Evolutionary conservation across 2,888 invertebrate genomes (phyloP), one percentile per base, ranked within the genome.

Genomic region (Sinelater perroti): DNA sequence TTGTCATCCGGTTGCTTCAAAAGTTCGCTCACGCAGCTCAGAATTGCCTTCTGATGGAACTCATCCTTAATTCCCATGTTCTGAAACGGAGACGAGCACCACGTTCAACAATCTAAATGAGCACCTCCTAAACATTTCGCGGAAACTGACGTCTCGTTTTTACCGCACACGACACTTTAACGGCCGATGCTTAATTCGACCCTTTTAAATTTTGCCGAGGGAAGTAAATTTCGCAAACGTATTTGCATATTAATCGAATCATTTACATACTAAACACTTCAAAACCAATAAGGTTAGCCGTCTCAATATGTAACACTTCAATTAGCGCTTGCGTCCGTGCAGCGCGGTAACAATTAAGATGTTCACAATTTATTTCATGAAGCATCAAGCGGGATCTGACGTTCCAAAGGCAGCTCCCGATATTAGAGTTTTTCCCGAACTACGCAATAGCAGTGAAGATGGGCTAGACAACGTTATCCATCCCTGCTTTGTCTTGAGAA

Each of bases 61-160:
- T 87, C 86, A 78, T 89, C 88, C 72, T 86, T 85, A 69, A 90
- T 87, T 63, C 89, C 89, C 86, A 89, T 86, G 72, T 83, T 85
- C 89, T 90, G 77, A 30, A 80, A 80, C 56, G 62, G 61, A 24
- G 5, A 28, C 5, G 10, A 28, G 10, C 5, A 5, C 10, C 28
- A 2, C 2, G 2, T 28, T 2, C 10, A 28, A n/a, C 10, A 28
- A 28, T 10, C 8, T n/a, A 5, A 28, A 28, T 28, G 28, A 2
- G 2, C 10, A 28, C 2, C 5, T 28, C 10, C 28, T 2, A 28
- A 5, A 2, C 28, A 28, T 28, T 28, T 28, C 24, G 10, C 10
- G 10, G 10, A 28, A 28, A 28, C 5, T 28, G 28, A 28, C 28
- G 10, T 28, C 28, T 28, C 10, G 28, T n/a, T 28, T 28, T n/a